phyloP scores from a whole-genome alignment of 2,888 invertebrate genomes.

The Theretra japonica region DNA sequence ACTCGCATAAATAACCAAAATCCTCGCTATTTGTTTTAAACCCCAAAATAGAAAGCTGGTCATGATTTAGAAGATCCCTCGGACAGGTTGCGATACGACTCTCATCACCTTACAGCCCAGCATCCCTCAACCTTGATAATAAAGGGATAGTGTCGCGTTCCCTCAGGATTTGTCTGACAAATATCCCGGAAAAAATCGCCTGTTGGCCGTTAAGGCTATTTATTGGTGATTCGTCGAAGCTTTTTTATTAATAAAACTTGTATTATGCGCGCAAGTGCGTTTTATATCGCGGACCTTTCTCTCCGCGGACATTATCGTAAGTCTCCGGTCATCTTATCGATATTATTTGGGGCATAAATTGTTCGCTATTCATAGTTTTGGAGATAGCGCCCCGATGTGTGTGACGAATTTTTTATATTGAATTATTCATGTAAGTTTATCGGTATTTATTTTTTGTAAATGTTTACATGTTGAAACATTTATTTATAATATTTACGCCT shows the following conservation, averaged over 20 bases:
- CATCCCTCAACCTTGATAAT: slow-evolving; percentile 82
- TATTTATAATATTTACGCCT: too few species aligned
- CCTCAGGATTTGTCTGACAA: slow-evolving; percentile 84
- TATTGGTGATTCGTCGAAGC: slow-evolving; percentile 80
- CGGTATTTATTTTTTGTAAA: not conserved
- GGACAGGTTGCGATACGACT: slow-evolving; percentile 74
- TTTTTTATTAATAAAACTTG: slow-evolving; percentile 85
- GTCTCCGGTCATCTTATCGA: slow-evolving; percentile 81
- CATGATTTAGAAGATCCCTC: slow-evolving; percentile 77
- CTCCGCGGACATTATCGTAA: slow-evolving; percentile 78
- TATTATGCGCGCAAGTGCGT: slow-evolving; percentile 85
- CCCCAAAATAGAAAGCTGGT: slow-evolving; percentile 68
- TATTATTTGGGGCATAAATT: slow-evolving; percentile 58
- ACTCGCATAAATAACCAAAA: slow-evolving; percentile 63
- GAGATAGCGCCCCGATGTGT: not conserved
- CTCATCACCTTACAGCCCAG: slow-evolving; percentile 84
- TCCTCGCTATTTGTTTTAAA: slow-evolving; percentile 65
- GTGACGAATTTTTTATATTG: slow-evolving; percentile 12
- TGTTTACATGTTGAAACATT: too few species aligned
- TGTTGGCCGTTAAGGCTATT: slow-evolving; percentile 82
- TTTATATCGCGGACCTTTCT: slow-evolving; percentile 77
- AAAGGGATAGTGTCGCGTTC: slow-evolving; percentile 76
- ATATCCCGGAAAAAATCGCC: slow-evolving; percentile 81
- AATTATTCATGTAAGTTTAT: not conserved
- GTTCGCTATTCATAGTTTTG: slow-evolving; percentile 52